These are phyloP conservation scores for Hesperophylax magnus DNA, from an alignment of 1,140 invertebrate genomes.

Conservation along the genomic window DNA sequence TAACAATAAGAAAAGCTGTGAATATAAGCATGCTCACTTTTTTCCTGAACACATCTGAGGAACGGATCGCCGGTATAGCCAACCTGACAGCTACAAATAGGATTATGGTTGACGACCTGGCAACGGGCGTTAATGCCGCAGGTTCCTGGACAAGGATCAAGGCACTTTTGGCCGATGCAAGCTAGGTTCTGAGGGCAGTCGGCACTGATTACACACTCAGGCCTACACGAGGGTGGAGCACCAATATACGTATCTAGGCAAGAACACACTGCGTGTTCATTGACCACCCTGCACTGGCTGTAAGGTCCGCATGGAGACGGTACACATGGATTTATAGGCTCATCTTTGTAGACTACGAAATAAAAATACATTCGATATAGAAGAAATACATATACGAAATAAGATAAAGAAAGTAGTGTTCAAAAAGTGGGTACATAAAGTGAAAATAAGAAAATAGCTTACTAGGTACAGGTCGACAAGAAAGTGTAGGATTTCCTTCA, in stretches of 20 bases:
- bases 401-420: slow-evolving; percentile 31
- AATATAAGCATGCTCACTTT: slow-evolving; percentile 71
- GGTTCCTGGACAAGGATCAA: slow-evolving; percentile 82
- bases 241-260: slow-evolving; percentile 79
- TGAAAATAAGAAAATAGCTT: slow-evolving; percentile 51
- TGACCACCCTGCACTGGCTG: slow-evolving; percentile 77
- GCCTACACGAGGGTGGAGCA: slow-evolving; percentile 79
- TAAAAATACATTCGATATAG: slow-evolving; percentile 54
- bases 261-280: slow-evolving; percentile 79
- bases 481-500: slow-evolving; percentile 81
- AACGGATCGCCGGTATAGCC: slow-evolving; percentile 83
- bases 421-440: slow-evolving; percentile 24
- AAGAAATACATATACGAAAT: slow-evolving; percentile 56
- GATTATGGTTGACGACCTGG: slow-evolving; percentile 82
- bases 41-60: slow-evolving; percentile 73
- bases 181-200: slow-evolving; percentile 80
- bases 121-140: slow-evolving; percentile 83
- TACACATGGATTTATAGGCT: slow-evolving; percentile 74
- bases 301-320: slow-evolving; percentile 81
- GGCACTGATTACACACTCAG: slow-evolving; percentile 82
- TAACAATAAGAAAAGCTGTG: slow-evolving; percentile 48
- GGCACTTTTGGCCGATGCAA: slow-evolving; percentile 82
- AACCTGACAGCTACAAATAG: slow-evolving; percentile 80
- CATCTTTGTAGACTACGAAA: slow-evolving; percentile 64
- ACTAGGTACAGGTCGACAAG: slow-evolving; percentile 66